Base-by-base conservation (phyloP, 2,113 vertebrate species). In the Calyptommatus sinebrachiatus region DNA sequence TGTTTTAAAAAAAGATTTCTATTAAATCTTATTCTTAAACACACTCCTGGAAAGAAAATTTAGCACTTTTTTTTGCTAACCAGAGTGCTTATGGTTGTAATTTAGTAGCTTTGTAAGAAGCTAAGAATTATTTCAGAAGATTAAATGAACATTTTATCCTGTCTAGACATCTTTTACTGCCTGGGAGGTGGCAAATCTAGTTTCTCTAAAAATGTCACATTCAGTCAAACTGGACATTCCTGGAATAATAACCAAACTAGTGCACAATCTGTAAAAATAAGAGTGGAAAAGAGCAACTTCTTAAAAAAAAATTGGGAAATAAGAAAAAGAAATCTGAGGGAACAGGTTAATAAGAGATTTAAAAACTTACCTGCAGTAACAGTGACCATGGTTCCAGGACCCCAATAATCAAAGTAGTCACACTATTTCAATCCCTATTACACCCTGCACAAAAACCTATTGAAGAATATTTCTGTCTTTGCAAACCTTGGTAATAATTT, bases 351-450 rank as follows among this genome's bases (percentile, higher is more conserved):
- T 41, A 74, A 70, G 74, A 46, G 53, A 75, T 70, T 74, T 24
- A n/a, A 83, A 79, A 70, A 57, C 78, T 7, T 80, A 84, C 78
- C 83, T 81, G 50, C 0, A 8, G 48, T 50, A 48, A 84, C 79
- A 10, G 28, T 35, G 50, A 81, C 69, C 10, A 1, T 12, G 2
- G 74, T 77, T 2, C 78, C 83, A 53, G 14, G 8, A 1, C 83
- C 78, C 78, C 78, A 81, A 11, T 53, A 1, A 1, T 75, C 61
- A 16, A 84, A 77, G 79, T 81, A 61, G 35, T 76, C 83, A 84
- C 74, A 73, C 11, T 73, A 63, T 1, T 16, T 24, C 69, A 81
- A 31, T 1, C 35, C 28, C 35, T 46, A 28, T 26, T 8, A 77
- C 8, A 1, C 62, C 14, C n/a, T 31, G 31, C 29, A 73, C 83